Evolutionary conservation across 2,888 invertebrate species (phyloP).

Genomic region (Patella caerulea): DNA sequence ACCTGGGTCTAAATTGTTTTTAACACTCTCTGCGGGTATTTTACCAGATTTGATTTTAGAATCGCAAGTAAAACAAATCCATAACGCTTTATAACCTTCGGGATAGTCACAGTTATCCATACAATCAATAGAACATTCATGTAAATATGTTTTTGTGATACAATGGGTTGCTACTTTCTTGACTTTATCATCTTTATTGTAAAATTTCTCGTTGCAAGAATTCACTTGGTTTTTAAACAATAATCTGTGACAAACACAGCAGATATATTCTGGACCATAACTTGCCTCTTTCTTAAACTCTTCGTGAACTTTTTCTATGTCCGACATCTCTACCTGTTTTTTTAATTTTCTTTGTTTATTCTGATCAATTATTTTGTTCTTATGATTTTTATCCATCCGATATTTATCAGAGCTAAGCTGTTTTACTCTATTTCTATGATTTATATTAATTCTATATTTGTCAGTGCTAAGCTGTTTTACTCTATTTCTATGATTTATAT

Average conservation of each 20-base stretch:
- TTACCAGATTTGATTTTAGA: neutral
- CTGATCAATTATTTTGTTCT: neutral
- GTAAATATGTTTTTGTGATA: conserved; percentile 4
- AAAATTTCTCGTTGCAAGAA: neutral
- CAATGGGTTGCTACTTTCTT: neutral
- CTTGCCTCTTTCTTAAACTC: neutral
- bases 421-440: neutral
- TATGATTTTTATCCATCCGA: neutral
- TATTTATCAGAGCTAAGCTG: neutral
- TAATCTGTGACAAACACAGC: neutral
- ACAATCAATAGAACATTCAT: neutral
- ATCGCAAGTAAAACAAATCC: neutral
- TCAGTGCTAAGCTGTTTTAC: too few relatives aligned
- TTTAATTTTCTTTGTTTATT: conserved; percentile 1
- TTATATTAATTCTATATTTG: neutral
- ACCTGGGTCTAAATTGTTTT: conserved; percentile 2
- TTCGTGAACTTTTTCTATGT: neutral
- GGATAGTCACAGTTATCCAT: neutral
- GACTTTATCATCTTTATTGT: neutral
- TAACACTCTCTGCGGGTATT: conserved; percentile 9
- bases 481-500: too few relatives aligned
- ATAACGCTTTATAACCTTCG: neutral
- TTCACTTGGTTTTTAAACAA: neutral
- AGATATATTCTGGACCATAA: neutral
- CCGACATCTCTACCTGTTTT: neutral